Percentiles rank a stretch among this genome's conserved stretches.
These are phyloP conservation scores for Chionis minor DNA, from an alignment of 2,113 vertebrate genomes.

Conservation along the genomic window DNA sequence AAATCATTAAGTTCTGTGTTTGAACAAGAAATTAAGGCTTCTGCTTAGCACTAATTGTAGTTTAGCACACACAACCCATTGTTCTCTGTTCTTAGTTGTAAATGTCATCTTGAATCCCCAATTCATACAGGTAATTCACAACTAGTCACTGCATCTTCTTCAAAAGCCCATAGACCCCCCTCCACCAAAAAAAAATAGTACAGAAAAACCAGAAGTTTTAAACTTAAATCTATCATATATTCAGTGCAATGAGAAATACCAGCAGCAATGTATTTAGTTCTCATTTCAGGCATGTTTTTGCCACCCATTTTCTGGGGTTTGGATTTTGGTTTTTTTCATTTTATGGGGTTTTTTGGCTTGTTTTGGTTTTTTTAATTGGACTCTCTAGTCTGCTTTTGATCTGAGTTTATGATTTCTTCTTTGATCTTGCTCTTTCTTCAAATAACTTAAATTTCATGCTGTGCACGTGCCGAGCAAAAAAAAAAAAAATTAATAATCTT, in stretches of 20 bases:
- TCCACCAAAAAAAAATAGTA: background rate
- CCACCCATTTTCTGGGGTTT: background rate
- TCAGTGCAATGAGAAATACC: background rate
- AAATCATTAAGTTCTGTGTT: background rate
- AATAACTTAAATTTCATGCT: background rate
- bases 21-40: background rate
- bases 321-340: background rate
- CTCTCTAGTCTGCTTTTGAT: background rate
- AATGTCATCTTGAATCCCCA: background rate
- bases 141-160: background rate
- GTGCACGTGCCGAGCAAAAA: background rate
- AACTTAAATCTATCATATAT: background rate
- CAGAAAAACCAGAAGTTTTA: background rate
- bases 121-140: background rate
- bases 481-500: background rate
- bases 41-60: background rate
- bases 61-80: background rate
- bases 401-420: background rate
- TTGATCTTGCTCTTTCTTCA: background rate
- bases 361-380: background rate
- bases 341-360: background rate
- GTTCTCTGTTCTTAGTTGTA: background rate
- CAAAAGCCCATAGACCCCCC: background rate
- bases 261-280: background rate
- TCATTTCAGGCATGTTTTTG: background rate